These are phyloP conservation scores for Pundamilia nyererei DNA, from an alignment of 2,113 vertebrate species.

Conservation along the genomic window DNA sequence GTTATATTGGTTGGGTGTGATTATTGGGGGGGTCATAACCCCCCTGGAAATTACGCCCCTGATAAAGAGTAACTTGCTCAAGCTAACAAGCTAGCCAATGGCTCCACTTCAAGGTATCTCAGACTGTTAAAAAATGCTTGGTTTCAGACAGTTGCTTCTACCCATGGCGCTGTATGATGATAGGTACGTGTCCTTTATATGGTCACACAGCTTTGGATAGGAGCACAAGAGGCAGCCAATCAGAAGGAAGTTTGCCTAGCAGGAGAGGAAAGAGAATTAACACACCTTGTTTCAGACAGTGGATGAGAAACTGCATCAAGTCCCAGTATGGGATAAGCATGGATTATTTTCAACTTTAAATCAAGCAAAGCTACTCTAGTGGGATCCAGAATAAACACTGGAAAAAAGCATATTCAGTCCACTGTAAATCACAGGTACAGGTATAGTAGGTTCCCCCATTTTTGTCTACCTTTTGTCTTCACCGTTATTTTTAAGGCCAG, in stretches of 20 bases:
- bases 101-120: background rate
- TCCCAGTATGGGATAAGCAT: background rate
- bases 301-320: background rate
- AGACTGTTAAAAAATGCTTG: accelerated
- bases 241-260: background rate
- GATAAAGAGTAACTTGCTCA: background rate
- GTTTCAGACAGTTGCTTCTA: background rate
- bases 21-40: background rate
- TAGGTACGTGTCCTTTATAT: background rate
- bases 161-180: background rate
- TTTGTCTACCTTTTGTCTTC: background rate
- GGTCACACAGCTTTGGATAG: background rate
- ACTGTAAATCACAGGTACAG: background rate
- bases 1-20: background rate
- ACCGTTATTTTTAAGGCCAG: accelerated
- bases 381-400: background rate
- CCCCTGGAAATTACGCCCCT: background rate
- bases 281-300: background rate
- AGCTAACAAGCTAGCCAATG: background rate
- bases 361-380: background rate
- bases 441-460: background rate
- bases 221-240: background rate
- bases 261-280: background rate
- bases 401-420: background rate
- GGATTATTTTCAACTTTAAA: background rate